Conservation (phyloP, 2,113 vertebrate genomes). For the Callopanchax toddi region DNA sequence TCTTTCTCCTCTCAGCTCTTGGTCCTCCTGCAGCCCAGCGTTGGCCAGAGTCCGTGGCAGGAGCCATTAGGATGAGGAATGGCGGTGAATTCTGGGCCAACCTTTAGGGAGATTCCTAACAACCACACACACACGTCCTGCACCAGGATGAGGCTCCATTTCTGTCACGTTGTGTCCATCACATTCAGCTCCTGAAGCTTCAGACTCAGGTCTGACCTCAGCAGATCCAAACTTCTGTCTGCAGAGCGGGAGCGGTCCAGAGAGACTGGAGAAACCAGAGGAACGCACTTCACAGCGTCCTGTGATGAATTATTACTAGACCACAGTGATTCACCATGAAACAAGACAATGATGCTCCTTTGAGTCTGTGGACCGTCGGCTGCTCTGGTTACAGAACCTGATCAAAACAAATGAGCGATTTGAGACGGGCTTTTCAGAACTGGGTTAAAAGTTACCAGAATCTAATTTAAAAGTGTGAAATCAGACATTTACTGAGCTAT, state of each 20-base stretch:
- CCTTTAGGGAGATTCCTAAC: conserved; percentile 69
- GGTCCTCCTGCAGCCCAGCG: conserved; percentile 58
- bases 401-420: conserved; percentile 15
- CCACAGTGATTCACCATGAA: conserved; percentile 50
- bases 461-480: too few relatives aligned
- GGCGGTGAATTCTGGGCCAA: conserved; percentile 69
- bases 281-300: conserved; percentile 52
- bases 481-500: conserved; percentile 7
- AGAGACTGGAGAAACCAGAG: conserved; percentile 40
- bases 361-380: conserved; percentile 17
- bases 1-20: conserved; percentile 60
- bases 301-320: conserved; percentile 71
- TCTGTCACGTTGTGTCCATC: conserved; percentile 1
- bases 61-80: conserved; percentile 78
- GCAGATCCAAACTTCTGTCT: conserved; percentile 20
- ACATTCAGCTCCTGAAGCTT: conserved; percentile 25
- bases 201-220: conserved; percentile 61
- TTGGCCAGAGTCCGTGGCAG: conserved; percentile 73
- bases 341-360: conserved; percentile 53
- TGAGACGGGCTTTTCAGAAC: too few relatives aligned
- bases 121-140: conserved; percentile 39
- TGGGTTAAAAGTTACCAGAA: conserved; percentile 5
- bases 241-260: conserved; percentile 31
- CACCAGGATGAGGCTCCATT: not conserved
- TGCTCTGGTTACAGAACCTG: conserved; percentile 41